Percentiles rank a stretch among this genome's conserved stretches.
Evolutionary conservation across 2,888 invertebrate species (phyloP).

Genomic region (Petrophora chlorosata): DNA sequence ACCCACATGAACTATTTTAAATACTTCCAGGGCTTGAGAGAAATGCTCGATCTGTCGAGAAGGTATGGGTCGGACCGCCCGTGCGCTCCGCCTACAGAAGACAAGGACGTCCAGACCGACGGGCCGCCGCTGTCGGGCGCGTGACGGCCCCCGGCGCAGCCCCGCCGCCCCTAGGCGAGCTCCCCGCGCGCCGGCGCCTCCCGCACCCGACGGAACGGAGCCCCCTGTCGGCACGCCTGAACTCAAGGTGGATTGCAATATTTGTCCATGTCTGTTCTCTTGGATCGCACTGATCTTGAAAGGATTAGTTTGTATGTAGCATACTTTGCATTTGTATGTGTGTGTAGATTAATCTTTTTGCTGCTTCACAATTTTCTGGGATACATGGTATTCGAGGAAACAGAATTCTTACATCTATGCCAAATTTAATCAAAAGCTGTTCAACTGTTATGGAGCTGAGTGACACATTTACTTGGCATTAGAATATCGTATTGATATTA

Average conservation of each 20-base stretch:
- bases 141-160: conserved; percentile 68
- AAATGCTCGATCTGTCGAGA: conserved; percentile 91
- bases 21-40: conserved; percentile 87
- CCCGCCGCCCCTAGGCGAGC: conserved; percentile 53
- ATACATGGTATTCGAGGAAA: too few species aligned
- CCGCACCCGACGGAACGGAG: conserved; percentile 32
- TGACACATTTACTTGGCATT: too few species aligned
- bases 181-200: conserved; percentile 31
- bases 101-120: conserved; percentile 91
- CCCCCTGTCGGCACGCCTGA: conserved; percentile 53
- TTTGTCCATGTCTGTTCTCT: conserved; percentile 17
- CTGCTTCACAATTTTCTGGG: too few species aligned
- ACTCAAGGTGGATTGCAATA: conserved; percentile 16
- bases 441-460: too few species aligned
- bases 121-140: conserved; percentile 66
- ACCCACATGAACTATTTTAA: not conserved
- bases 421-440: too few species aligned
- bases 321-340: too few species aligned
- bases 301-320: too few species aligned
- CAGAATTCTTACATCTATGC: too few species aligned
- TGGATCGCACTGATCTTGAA: conserved; percentile 1
- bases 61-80: conserved; percentile 86
- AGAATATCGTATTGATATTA: too few species aligned
- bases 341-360: too few species aligned
- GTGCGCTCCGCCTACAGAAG: conserved; percentile 84